Base-by-base conservation (phyloP, 2,797 vertebrate species). In the Gadopsis marmoratus region DNA sequence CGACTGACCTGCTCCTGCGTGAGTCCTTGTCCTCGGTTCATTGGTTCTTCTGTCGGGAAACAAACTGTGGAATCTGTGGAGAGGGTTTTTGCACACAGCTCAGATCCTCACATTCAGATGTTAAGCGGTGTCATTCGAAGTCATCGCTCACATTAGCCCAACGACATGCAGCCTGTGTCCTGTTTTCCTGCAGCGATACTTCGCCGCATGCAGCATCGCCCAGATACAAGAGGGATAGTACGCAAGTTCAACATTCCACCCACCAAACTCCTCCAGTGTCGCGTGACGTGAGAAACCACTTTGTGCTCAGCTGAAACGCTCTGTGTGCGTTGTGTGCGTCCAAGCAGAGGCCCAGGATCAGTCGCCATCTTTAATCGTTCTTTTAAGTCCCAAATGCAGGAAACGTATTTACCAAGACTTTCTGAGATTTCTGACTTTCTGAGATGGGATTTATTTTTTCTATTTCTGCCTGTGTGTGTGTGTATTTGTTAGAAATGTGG, bases 191-290 rank as follows among this genome's bases (percentile, higher is more conserved):
- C 81, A 77, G 68, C 76, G 77, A 77, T 79, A 51, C 82, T 79
- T 90, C 60, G 74, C 67, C 78, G 47, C 81, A 79, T 84, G 89
- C 84, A 75, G 83, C 58, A 47, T 84, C 23, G 75, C 51, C 69
- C 64, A 16, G 71, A 69, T 33, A 35, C 2, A 74, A 74, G 84
- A 84, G 80, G 74, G 76, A 82, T 68, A 79, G 79, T 80, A 87
- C 69, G 78, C 79, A 75, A 86, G 88, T 83, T 90, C 88, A 55
- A 89, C 91, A 92, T 91, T 91, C 91, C 88, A 85, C 73, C 81
- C 83, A 39, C 75, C 75, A 67, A 61, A 67, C 78, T 88, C 86
- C 83, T 77, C 71, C 85, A 63, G 39, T 74, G 86, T 88, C 83
- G 74, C 83, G 17, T 51, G 83, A 88, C 79, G 89, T 70, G 83